Evolutionary conservation across 2,113 vertebrate genomes (phyloP).

Genomic region (Sinocyclocheilus anophthalmus): DNA sequence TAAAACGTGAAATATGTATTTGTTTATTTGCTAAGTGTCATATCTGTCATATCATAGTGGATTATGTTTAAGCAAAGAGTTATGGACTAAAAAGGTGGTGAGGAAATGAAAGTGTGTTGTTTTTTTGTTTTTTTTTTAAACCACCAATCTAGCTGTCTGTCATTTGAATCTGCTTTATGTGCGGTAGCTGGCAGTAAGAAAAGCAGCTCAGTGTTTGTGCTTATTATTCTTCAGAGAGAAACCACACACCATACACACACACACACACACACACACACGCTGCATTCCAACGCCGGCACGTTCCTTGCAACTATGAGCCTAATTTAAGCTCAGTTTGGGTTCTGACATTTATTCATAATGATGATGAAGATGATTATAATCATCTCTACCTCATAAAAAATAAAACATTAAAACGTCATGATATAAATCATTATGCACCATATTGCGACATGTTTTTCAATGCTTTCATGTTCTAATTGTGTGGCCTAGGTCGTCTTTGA

Average conservation of each 20-base stretch:
- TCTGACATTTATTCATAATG: constrained; percentile 38
- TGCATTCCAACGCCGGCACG: background rate
- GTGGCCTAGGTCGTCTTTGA: constrained; percentile 48
- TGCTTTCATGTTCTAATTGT: constrained; percentile 54
- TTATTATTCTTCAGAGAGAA: constrained; percentile 59
- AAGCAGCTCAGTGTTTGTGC: constrained; percentile 60
- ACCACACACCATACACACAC: constrained; percentile 43
- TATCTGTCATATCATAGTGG: background rate
- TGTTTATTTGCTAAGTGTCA: background rate
- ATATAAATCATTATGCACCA: constrained; percentile 57
- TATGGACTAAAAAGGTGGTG: too few relatives aligned
- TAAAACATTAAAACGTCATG: constrained; percentile 47
- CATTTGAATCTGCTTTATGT: background rate
- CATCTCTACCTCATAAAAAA: constrained; percentile 58
- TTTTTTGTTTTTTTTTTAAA: too few relatives aligned
- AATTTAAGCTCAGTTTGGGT: constrained; percentile 19
- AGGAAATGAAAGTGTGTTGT: background rate
- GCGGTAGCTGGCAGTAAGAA: constrained; percentile 58
- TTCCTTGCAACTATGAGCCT: constrained; percentile 5
- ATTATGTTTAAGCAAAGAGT: background rate
- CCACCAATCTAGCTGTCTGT: constrained; percentile 16
- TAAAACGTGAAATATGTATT: background rate
- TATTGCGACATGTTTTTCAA: constrained; percentile 50
- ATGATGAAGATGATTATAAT: constrained; percentile 59
- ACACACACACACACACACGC: too few relatives aligned